phyloP scores from a whole-genome alignment of 2,113 vertebrate genomes.

The Acrocephalus kingi region DNA sequence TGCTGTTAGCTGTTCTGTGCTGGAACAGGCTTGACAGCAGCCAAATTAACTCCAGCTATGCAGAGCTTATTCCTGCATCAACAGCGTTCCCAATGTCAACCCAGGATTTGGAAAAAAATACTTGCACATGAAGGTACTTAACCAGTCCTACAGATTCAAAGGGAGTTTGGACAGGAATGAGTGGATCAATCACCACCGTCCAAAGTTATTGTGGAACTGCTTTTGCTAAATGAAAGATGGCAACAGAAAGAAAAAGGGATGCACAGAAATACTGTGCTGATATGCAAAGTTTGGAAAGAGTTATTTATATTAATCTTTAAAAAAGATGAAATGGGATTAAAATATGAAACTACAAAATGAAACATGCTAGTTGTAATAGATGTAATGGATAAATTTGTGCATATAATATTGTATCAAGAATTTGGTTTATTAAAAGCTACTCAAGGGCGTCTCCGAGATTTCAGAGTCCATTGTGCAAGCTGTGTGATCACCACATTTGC shows the following conservation, averaged over 20 bases:
- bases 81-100: background rate
- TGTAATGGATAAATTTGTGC: too few relatives aligned
- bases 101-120: background rate
- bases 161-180: background rate
- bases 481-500: too few relatives aligned
- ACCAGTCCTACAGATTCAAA: background rate
- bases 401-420: too few relatives aligned
- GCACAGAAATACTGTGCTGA: background rate
- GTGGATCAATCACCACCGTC: background rate
- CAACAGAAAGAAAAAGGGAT: background rate
- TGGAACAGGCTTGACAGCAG: background rate
- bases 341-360: background rate
- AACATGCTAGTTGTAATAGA: background rate
- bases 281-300: background rate
- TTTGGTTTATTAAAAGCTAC: too few relatives aligned
- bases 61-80: background rate
- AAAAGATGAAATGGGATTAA: background rate
- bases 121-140: background rate
- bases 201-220: background rate
- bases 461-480: too few relatives aligned
- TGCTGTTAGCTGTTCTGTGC: background rate
- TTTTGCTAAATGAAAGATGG: background rate
- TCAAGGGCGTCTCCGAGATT: too few relatives aligned
- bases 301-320: background rate
- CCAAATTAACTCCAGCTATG: background rate